Evolutionary conservation across 2,797 vertebrate genomes (phyloP).

Genomic region (Steatocranus sp.): DNA sequence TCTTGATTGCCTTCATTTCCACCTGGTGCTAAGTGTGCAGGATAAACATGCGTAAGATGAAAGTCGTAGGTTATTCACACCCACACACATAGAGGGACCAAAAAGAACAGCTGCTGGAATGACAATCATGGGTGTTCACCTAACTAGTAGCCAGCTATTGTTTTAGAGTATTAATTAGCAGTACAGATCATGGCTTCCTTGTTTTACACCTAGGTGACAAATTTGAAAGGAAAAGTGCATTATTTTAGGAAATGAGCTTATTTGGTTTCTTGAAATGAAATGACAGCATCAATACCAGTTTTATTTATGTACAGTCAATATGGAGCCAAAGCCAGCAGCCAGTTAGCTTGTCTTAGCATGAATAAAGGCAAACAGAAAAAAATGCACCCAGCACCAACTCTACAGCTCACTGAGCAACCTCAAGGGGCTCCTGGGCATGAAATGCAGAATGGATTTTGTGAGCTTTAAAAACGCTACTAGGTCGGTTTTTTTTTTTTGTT

Average conservation of each 20-base stretch:
- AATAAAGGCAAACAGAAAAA: not conserved
- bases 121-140: not conserved
- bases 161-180: not conserved
- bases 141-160: not conserved
- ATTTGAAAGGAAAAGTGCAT: not conserved
- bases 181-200: not conserved
- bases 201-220: not conserved
- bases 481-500: not conserved
- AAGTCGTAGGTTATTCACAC: not conserved
- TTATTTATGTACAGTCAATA: not conserved
- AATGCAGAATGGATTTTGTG: not conserved
- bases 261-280: not conserved
- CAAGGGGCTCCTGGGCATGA: not conserved
- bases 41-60: slow-evolving; percentile 19
- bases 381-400: not conserved
- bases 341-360: not conserved
- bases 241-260: not conserved
- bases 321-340: not conserved
- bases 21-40: slow-evolving; percentile 31
- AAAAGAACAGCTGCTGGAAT: not conserved
- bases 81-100: not conserved
- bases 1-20: slow-evolving; percentile 49
- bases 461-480: not conserved
- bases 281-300: not conserved
- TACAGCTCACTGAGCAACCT: not conserved